Evolutionary conservation across 2,113 vertebrate genomes (phyloP).

Genomic region (Galbula dea): DNA sequence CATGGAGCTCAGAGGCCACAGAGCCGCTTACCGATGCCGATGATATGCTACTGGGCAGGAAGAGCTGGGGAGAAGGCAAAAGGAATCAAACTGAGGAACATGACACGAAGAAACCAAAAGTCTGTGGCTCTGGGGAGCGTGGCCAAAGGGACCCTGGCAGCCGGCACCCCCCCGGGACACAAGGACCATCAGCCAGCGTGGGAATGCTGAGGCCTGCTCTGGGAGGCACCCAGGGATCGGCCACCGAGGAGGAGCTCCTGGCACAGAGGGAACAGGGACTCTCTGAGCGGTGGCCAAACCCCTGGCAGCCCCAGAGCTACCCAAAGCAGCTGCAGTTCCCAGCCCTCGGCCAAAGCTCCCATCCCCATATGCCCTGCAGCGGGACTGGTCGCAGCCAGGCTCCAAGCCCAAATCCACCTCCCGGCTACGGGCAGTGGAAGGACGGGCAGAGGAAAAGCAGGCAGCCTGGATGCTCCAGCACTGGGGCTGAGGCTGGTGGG

Average conservation of each 20-base stretch:
- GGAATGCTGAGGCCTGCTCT: neutral
- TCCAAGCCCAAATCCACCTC: neutral
- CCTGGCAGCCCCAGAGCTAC: neutral
- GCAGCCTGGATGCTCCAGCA: neutral
- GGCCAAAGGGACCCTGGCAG: neutral
- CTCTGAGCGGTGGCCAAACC: neutral
- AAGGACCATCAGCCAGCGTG: neutral
- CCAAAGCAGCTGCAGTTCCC: neutral
- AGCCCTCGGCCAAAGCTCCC: neutral
- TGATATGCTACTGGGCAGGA: slow-evolving; percentile 75
- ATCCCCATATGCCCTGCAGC: accelerated
- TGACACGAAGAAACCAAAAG: slow-evolving; percentile 78
- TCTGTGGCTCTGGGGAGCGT: slow-evolving; percentile 41
- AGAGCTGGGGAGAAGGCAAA: slow-evolving; percentile 73
- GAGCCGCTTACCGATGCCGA: slow-evolving; percentile 76
- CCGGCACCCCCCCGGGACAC: neutral
- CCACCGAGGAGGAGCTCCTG: neutral
- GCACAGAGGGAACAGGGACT: neutral
- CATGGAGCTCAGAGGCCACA: slow-evolving; percentile 83
- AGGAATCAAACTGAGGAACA: slow-evolving; percentile 68
- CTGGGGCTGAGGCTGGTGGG: neutral
- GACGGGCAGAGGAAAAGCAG: neutral
- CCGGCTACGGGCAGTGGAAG: accelerated
- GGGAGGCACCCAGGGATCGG: neutral
- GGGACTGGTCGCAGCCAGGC: accelerated